These are phyloP conservation scores for Myrmecophaga tridactyla DNA, from an alignment of 2,113 vertebrate genomes.

Conservation along the genomic window DNA sequence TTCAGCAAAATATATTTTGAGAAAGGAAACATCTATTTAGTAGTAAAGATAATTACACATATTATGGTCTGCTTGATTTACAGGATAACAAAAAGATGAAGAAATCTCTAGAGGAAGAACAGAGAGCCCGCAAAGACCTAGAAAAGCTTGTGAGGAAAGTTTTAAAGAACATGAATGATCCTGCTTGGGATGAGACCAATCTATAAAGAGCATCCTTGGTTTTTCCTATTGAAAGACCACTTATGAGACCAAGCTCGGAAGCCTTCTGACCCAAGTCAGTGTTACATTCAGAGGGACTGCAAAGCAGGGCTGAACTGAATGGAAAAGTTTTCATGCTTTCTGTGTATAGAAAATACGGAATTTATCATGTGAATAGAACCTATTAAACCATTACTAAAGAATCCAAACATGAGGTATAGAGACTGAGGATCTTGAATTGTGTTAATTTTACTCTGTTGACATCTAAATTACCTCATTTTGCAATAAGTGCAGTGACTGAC, in stretches of 20 bases:
- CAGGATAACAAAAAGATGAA: slow-evolving; percentile 99
- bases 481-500: slow-evolving; percentile 80
- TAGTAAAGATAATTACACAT: neutral
- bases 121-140: slow-evolving; percentile 94
- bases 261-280: slow-evolving; percentile 74
- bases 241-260: slow-evolving; percentile 73
- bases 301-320: slow-evolving; percentile 80
- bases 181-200: slow-evolving; percentile 98
- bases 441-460: slow-evolving; percentile 73
- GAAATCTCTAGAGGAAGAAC: slow-evolving; percentile 95
- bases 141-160: slow-evolving; percentile 95
- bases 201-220: slow-evolving; percentile 83
- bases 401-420: slow-evolving; percentile 67
- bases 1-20: neutral
- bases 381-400: slow-evolving; percentile 74
- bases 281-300: slow-evolving; percentile 76
- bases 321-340: slow-evolving; percentile 64
- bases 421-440: slow-evolving; percentile 64
- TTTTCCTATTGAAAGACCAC: slow-evolving; percentile 75
- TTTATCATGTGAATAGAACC: slow-evolving; percentile 54
- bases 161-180: slow-evolving; percentile 95
- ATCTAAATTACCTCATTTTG: slow-evolving; percentile 84
- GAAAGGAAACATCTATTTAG: neutral
- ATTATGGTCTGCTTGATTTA: slow-evolving; percentile 54
- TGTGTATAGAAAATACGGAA: slow-evolving; percentile 70